These are phyloP conservation scores for Muntiacus reevesi DNA, from an alignment of 2,113 vertebrate species.

Conservation along the genomic window DNA sequence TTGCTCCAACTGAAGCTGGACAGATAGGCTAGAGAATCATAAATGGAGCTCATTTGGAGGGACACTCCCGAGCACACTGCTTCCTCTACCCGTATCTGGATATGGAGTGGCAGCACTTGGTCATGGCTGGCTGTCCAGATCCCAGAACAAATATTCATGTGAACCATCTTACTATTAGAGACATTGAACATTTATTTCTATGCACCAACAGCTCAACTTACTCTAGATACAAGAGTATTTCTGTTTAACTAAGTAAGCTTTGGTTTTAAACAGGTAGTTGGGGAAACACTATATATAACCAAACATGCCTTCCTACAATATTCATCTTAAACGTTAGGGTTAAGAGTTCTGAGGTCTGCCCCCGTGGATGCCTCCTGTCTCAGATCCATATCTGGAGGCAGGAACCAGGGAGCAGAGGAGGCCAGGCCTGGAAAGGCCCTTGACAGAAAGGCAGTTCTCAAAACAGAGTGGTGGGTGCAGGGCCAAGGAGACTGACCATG, in stretches of 20 bases:
- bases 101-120: not conserved
- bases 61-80: fast-evolving
- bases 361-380: not conserved
- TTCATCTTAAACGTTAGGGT: not conserved
- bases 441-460: not conserved
- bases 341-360: not conserved
- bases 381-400: not conserved
- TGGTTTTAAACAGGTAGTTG: not conserved
- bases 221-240: not conserved
- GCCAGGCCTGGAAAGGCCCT: not conserved
- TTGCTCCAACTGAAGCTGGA: not conserved
- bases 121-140: not conserved
- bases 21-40: not conserved
- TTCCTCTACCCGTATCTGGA: not conserved
- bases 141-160: not conserved
- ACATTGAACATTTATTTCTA: not conserved
- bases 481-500: not conserved
- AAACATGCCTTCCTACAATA: not conserved
- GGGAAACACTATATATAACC: not conserved
- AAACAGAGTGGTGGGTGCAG: not conserved
- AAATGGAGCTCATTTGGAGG: not conserved
- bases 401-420: not conserved
- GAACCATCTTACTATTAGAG: not conserved
- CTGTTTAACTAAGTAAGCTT: not conserved
- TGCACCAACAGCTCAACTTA: not conserved